Conservation (phyloP, 2,797 vertebrate genomes). For the Centroberyx gerrardi region DNA sequence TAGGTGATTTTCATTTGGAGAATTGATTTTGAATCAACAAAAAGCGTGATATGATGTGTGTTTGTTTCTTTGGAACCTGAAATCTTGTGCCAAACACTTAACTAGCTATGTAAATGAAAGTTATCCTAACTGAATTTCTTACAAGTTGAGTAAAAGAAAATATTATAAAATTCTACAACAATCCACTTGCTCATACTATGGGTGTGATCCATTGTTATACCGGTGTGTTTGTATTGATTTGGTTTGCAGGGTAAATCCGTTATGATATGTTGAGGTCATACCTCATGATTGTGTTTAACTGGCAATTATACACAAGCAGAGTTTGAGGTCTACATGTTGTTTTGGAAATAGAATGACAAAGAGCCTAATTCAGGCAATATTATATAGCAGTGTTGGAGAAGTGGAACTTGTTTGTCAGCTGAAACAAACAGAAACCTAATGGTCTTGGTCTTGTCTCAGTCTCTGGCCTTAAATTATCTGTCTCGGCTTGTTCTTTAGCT, state of each 20-base stretch:
- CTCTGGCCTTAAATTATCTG: slow-evolving; percentile 2
- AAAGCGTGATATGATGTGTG: background rate
- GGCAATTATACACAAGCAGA: background rate
- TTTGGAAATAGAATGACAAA: slow-evolving; percentile 35
- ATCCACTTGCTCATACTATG: background rate
- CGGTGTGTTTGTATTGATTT: background rate
- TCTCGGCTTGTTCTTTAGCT: background rate
- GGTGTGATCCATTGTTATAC: slow-evolving; percentile 2
- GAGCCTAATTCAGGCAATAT: background rate
- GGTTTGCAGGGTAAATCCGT: background rate
- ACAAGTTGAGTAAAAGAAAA: background rate
- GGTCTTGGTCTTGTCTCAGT: slow-evolving; percentile 1
- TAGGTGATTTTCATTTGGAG: too few species aligned
- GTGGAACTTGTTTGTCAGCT: slow-evolving; percentile 76
- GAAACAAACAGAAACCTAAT: slow-evolving; percentile 55
- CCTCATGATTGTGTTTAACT: background rate
- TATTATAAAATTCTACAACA: background rate
- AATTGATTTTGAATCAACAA: background rate
- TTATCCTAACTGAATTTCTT: slow-evolving; percentile 7
- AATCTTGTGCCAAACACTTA: background rate
- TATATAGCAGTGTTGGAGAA: slow-evolving; percentile 61
- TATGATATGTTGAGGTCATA: background rate
- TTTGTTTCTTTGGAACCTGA: background rate
- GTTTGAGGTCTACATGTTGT: slow-evolving; percentile 14
- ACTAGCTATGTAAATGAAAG: background rate